These are phyloP conservation scores for Gorilla gorilla DNA, from an alignment of 2,113 vertebrate species.

Conservation along the genomic window DNA sequence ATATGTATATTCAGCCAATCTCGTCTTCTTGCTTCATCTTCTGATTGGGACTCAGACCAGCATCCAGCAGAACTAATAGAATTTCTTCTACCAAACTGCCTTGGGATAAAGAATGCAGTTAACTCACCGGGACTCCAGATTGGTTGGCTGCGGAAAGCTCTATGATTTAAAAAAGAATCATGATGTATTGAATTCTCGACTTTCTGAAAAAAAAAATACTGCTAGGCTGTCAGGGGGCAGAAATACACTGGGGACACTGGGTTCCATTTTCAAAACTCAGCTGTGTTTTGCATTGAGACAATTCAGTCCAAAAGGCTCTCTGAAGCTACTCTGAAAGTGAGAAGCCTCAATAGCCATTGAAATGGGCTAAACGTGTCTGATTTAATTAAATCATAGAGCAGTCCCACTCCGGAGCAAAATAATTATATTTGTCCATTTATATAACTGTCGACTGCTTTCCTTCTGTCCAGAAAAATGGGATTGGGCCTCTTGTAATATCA, in stretches of 20 bases:
- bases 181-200: background rate
- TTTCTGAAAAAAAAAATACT: background rate
- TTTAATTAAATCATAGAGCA: slow-evolving; percentile 57
- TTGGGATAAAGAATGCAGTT: background rate
- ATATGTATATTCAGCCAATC: background rate
- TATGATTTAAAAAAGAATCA: background rate
- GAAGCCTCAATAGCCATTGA: background rate
- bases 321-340: slow-evolving; percentile 10
- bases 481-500: background rate
- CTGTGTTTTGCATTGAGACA: slow-evolving; percentile 30
- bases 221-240: background rate
- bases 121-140: background rate
- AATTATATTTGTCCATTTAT: slow-evolving; percentile 44
- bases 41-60: background rate
- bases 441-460: slow-evolving; percentile 31
- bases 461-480: background rate
- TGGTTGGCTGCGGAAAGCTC: background rate
- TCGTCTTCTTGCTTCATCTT: slow-evolving; percentile 29
- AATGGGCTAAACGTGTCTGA: slow-evolving; percentile 21
- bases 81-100: background rate
- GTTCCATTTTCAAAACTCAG: slow-evolving; percentile 45
- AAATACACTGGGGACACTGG: background rate
- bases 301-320: slow-evolving; percentile 26
- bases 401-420: slow-evolving; percentile 42
- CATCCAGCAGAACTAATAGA: background rate